Base-by-base conservation (phyloP, 2,888 invertebrate genomes). In the Callyntrura guangdongensis region DNA sequence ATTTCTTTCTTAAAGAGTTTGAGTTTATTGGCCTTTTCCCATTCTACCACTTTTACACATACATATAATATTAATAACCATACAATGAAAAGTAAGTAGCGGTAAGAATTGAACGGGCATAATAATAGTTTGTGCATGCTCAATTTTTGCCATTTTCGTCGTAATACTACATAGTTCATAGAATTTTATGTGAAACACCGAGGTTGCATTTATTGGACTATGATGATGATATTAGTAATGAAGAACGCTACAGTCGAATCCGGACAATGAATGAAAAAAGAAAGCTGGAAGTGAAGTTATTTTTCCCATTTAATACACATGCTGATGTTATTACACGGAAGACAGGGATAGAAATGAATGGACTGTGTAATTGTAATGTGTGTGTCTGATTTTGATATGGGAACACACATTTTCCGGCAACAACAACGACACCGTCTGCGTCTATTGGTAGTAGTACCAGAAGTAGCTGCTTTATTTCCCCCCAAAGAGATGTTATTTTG, bases 11-110 rank as follows among this genome's bases (percentile, higher is more conserved):
- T 79, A 25, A 27, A 1, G 27, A 27, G 17, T 9, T 45, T n/a
- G 47, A 77, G 86, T 86, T 86, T 86, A 61, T 86, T 86, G 86
- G 86, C 86, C 86, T 86, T 86, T 86, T 77, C 61, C 61, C 22
- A 59, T 82, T 47, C 64, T 49, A 47, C 74, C 0, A 49, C 74
- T 74, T 74, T 22, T 61, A 61, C 22, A 61, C 1, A 14, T 47
- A 17, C 9, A 25, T 6, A 72, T 36, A 67, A 72, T 72, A 72
- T 45, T 47, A 72, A 72, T 72, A 45, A 72, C 4, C 72, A 17
- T 72, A 74, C 14, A 45, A 74, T 49, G 20, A 27, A 27, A 67
- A 27, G 67, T 27, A 67, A 69, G 69, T n/a, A 69, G 69, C 14
- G 69, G 69, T 69, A 69, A 45, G 69, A 22, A 69, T n/a, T n/a